Evolutionary conservation across 2,888 invertebrate genomes (phyloP).

Genomic region (Cheilosia urbana): DNA sequence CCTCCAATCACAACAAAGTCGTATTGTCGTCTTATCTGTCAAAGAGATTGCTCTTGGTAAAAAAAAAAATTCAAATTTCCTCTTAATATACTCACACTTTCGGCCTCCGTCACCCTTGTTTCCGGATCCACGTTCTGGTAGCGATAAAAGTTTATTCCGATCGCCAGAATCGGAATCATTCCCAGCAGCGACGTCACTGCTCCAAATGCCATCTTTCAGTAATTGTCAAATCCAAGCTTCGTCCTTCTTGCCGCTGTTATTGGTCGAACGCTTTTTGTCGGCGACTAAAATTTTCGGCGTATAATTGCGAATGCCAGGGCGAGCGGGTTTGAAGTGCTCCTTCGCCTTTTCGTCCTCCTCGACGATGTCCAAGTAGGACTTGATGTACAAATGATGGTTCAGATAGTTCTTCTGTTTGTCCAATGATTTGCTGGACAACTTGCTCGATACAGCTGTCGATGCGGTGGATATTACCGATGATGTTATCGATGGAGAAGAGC

Average conservation of each 20-base stretch:
- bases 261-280: constrained; percentile 76
- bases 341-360: constrained; percentile 84
- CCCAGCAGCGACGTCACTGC: constrained; percentile 88
- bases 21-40: constrained; percentile 90
- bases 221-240: constrained; percentile 88
- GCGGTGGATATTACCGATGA: constrained; percentile 82
- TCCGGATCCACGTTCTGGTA: constrained; percentile 94
- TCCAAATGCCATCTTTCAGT: constrained; percentile 85
- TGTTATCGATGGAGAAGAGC: constrained; percentile 82
- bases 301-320: constrained; percentile 88
- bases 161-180: constrained; percentile 91
- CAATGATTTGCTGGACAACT: constrained; percentile 79
- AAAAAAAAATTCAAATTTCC: background rate
- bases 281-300: constrained; percentile 88
- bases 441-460: constrained; percentile 82
- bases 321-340: constrained; percentile 84
- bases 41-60: constrained; percentile 59
- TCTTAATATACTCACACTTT: constrained; percentile 86
- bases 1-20: constrained; percentile 95
- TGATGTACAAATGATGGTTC: constrained; percentile 85
- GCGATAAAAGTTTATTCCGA: constrained; percentile 91
- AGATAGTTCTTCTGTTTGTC: constrained; percentile 84
- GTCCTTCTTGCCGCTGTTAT: constrained; percentile 80
- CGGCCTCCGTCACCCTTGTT: constrained; percentile 89
- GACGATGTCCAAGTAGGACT: constrained; percentile 85